phyloP scores from a whole-genome alignment of 2,888 invertebrate genomes.

The Dryomyza anilis region DNA sequence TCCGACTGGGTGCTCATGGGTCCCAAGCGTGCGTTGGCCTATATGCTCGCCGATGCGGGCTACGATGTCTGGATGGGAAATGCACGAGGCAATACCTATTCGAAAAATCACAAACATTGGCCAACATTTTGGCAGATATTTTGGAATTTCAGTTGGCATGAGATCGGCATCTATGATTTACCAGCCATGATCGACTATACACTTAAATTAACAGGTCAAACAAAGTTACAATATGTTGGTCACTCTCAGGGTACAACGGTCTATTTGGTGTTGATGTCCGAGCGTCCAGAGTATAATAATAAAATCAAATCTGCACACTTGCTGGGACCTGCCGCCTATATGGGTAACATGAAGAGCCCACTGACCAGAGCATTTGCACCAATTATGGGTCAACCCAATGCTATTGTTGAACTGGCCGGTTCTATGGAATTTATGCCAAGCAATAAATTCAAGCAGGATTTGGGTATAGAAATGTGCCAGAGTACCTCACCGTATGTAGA shows the following conservation, averaged over 20 bases:
- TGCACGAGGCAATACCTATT: slow-evolving; percentile 74
- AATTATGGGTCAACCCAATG: slow-evolving; percentile 47
- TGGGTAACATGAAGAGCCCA: slow-evolving; percentile 56
- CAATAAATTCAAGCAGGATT: slow-evolving; percentile 47
- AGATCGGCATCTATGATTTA: slow-evolving; percentile 85
- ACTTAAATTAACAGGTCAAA: slow-evolving; percentile 42
- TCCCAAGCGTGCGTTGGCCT: slow-evolving; percentile 46
- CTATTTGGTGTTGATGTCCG: slow-evolving; percentile 66
- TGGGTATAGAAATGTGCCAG: slow-evolving; percentile 63
- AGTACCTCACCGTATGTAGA: slow-evolving; percentile 45
- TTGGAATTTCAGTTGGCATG: slow-evolving; percentile 76
- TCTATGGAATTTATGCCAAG: slow-evolving; percentile 48
- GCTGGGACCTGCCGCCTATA: slow-evolving; percentile 64
- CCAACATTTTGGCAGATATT: slow-evolving; percentile 47
- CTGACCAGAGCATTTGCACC: slow-evolving; percentile 68
- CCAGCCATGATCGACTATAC: slow-evolving; percentile 82
- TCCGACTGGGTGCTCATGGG: slow-evolving; percentile 50
- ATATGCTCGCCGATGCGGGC: slow-evolving; percentile 67
- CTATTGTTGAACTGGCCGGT: slow-evolving; percentile 45
- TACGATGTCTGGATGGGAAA: slow-evolving; percentile 85
- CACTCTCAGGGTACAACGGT: slow-evolving; percentile 90
- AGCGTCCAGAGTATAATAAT: slow-evolving; percentile 41
- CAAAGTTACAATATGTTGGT: slow-evolving; percentile 71
- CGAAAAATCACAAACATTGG: slow-evolving; percentile 62
- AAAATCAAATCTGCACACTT: slow-evolving; percentile 52